A percentile compares a stretch with the other conserved stretches of the same genome.
Evolutionary conservation across 2,888 invertebrate genomes (phyloP).

Genomic region (Terebella lapidaria): DNA sequence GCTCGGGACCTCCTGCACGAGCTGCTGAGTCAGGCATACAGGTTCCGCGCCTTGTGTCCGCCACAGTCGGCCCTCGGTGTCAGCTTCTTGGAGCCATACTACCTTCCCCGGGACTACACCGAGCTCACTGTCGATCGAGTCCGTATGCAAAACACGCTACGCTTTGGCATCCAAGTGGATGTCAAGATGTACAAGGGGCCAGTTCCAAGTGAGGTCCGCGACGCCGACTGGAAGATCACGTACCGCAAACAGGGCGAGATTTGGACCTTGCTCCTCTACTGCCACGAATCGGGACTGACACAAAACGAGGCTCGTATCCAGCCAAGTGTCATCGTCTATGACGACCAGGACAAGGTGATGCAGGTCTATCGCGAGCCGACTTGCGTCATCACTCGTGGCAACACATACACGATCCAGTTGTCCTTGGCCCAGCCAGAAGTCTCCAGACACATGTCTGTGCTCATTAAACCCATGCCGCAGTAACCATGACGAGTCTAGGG

Average conservation of each 20-base stretch:
- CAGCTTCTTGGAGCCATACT: constrained; percentile 42
- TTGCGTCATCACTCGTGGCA: neutral
- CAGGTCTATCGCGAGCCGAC: constrained; percentile 40
- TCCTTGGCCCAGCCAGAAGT: neutral
- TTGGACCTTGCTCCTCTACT: constrained; percentile 48
- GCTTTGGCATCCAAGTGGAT: constrained; percentile 52
- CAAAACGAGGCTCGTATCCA: constrained; percentile 46
- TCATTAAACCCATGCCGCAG: neutral
- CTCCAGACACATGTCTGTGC: neutral
- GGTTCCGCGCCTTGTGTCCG: constrained; percentile 50
- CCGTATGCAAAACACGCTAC: constrained; percentile 48
- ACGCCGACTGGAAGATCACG: constrained; percentile 52
- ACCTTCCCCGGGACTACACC: constrained; percentile 47
- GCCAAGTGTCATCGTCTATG: constrained; percentile 41
- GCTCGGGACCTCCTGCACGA: constrained; percentile 29
- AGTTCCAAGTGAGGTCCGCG: constrained; percentile 40
- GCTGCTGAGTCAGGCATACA: constrained; percentile 47
- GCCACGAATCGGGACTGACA: constrained; percentile 46
- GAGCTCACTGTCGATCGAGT: constrained; percentile 48
- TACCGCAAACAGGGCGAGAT: constrained; percentile 44
- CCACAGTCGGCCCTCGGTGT: constrained; percentile 32
- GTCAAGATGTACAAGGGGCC: constrained; percentile 49
- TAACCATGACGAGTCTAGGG: no score
- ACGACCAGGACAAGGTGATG: constrained; percentile 46
- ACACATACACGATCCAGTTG: neutral